Conservation (phyloP, 2,113 vertebrate species). For the Scytalopus superciliaris region DNA sequence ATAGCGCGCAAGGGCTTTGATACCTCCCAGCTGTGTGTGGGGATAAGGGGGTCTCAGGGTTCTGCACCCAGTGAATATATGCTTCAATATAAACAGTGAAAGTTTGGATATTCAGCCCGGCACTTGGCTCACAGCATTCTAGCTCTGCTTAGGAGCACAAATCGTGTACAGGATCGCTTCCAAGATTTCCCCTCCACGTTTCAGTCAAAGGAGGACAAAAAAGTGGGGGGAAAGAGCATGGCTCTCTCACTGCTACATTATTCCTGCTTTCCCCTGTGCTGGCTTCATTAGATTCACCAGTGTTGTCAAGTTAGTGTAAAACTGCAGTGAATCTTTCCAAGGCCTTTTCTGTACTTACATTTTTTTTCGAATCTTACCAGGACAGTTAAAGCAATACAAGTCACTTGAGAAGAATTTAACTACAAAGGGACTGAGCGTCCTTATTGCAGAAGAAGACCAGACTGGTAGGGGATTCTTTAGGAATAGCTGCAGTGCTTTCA, state of each 20-base stretch:
- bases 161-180: neutral
- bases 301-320: constrained; percentile 1
- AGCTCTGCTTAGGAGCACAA: constrained; percentile 37
- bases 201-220: constrained; percentile 3
- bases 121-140: constrained; percentile 23
- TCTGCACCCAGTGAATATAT: constrained; percentile 15
- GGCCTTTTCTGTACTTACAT: neutral
- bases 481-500: constrained; percentile 6
- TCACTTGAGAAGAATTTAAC: constrained; percentile 62
- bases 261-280: neutral
- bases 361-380: constrained; percentile 14
- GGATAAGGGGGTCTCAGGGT: neutral
- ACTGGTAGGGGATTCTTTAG: neutral
- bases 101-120: constrained; percentile 27
- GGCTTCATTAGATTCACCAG: neutral
- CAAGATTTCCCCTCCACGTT: constrained; percentile 36
- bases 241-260: neutral
- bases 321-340: neutral
- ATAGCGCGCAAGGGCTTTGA: neutral
- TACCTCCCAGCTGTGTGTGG: constrained; percentile 29
- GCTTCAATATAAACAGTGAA: constrained; percentile 45
- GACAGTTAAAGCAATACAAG: constrained; percentile 39
- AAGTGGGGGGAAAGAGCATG: neutral
- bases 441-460: neutral
- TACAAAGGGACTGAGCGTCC: neutral